Base-by-base conservation (phyloP, 2,888 invertebrate species). In the Ypsolopha scabrella region DNA sequence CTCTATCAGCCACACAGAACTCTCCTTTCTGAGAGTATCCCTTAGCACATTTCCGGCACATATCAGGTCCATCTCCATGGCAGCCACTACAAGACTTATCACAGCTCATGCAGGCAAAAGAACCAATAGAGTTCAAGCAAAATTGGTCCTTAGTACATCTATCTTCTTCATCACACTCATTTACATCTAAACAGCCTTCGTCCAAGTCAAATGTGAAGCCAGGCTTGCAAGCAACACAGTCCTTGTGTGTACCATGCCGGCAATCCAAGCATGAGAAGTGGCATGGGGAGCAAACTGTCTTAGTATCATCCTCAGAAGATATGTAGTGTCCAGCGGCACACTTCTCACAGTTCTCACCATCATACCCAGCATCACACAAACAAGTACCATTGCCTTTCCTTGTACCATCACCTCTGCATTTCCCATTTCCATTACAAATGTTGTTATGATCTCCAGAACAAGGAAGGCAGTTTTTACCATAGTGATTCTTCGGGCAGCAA, bases 371-470 rank as follows among this genome's bases (percentile, higher is more conserved):
- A 64, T 96, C 91, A 75, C 98, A 99, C 10, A 89, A 80, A 69
- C 99, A 99, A 55, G 92, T 91, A 0, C 98, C 99, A 67, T 93
- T 96, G 0, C 99, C 99, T 74, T 95, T 95, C 44, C 98, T 88
- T 0, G 97, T 97, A 0, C 98, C 98, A 56, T 92, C 91, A 0
- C 98, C 98, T 57, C 90, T 76, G 58, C 90, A 90, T 71, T 91
- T 92, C 0, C 98, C 97, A 80, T 93, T 94, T 2, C 92, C 93
- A 58, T 77, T 91, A 71, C 99, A 99, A 51, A 96, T 80, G 52
- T 89, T 89, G 45, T 89, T 87, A 37, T 91, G 92, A 60, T 89
- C 90, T 1, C 95, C 95, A 0, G 87, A 87, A 70, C 98, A 99
- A 0, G 93, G 91, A 10, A 78, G 76, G 69, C 99, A 99, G 7